These are phyloP conservation scores for Chrosomus eos DNA, from an alignment of 2,797 vertebrate genomes.

Conservation along the genomic window DNA sequence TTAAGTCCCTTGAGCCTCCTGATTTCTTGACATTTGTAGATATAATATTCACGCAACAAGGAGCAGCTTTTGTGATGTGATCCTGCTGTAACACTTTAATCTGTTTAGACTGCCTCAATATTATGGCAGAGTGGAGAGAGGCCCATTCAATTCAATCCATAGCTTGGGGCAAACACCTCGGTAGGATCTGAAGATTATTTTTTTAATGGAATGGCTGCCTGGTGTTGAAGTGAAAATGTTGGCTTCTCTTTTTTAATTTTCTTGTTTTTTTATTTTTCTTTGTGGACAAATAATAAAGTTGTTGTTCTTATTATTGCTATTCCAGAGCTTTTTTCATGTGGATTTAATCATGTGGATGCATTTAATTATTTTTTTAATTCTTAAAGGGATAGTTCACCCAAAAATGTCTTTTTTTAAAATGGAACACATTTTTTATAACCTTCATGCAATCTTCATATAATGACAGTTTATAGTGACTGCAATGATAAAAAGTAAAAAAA, in stretches of 20 bases:
- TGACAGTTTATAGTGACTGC: background rate
- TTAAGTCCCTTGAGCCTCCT: constrained; percentile 79
- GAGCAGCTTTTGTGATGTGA: constrained; percentile 69
- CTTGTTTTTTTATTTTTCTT: constrained; percentile 7
- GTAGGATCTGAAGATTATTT: constrained; percentile 32
- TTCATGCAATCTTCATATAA: background rate
- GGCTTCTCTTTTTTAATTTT: constrained; percentile 24
- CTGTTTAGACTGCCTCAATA: constrained; percentile 79
- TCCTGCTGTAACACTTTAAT: constrained; percentile 81
- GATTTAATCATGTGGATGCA: background rate
- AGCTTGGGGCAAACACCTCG: constrained; percentile 46
- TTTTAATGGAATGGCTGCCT: constrained; percentile 41
- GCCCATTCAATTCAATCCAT: constrained; percentile 67
- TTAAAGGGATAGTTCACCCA: background rate
- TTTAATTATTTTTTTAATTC: too few relatives aligned
- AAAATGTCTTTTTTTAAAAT: background rate
- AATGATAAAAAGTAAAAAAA: background rate
- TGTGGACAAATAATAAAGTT: background rate
- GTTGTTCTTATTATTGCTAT: background rate
- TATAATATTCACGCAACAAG: constrained; percentile 75
- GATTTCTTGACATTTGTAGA: constrained; percentile 82
- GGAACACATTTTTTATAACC: background rate
- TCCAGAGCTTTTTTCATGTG: background rate
- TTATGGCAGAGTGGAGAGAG: constrained; percentile 69
- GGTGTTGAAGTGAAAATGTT: constrained; percentile 35